These are phyloP conservation scores for Hydrolagus affinis DNA, from an alignment of 2,113 vertebrate genomes.

Conservation along the genomic window DNA sequence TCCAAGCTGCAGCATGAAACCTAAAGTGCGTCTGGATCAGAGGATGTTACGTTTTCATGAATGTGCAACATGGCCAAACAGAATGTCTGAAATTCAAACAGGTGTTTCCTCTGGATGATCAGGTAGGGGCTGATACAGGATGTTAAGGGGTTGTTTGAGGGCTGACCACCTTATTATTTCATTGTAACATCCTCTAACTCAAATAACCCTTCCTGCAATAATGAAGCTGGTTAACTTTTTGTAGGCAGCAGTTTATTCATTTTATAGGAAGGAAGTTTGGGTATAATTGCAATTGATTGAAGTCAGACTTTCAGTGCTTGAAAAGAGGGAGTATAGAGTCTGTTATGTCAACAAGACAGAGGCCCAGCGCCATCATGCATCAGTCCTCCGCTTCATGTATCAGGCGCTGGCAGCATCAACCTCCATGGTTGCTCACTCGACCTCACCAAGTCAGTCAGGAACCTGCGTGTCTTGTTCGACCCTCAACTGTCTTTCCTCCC, in stretches of 20 bases:
- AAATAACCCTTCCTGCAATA: neutral
- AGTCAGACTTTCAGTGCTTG: neutral
- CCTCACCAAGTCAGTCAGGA: too few relatives aligned
- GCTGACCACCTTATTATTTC: neutral
- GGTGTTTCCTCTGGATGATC: too few relatives aligned
- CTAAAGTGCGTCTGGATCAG: too few relatives aligned
- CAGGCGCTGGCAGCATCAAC: too few relatives aligned
- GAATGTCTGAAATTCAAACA: too few relatives aligned
- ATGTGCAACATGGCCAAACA: too few relatives aligned
- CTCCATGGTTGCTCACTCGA: neutral
- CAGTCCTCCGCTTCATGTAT: neutral
- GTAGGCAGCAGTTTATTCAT: neutral
- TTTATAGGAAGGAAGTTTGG: constrained; percentile 10
- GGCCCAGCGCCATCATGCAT: neutral
- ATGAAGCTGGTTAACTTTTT: neutral
- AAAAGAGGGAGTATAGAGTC: neutral
- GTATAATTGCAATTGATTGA: neutral
- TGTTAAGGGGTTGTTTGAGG: neutral
- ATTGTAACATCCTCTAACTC: neutral
- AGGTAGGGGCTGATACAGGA: too few relatives aligned
- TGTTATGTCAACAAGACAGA: neutral
- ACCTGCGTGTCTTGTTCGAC: too few relatives aligned
- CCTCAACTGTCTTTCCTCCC: too few relatives aligned
- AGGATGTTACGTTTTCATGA: too few relatives aligned
- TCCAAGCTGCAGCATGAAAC: neutral